Percentiles rank a stretch among this genome's conserved stretches.
Evolutionary conservation across 2,888 invertebrate species (phyloP).

Genomic region (Brachyopa scutellaris): DNA sequence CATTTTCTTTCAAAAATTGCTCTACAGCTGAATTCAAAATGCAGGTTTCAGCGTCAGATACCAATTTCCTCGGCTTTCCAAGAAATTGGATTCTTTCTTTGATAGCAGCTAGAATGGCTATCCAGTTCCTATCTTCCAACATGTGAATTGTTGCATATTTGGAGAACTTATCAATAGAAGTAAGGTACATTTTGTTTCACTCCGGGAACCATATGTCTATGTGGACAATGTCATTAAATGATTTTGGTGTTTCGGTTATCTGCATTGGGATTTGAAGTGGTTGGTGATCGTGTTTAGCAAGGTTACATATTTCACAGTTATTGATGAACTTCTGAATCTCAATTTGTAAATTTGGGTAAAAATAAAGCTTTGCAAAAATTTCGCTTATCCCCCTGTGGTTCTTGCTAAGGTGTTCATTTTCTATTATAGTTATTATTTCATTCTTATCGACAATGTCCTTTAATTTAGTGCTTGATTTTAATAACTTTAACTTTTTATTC

Average conservation of each 20-base stretch:
- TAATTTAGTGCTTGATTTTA: not conserved
- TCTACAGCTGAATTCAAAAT: no score
- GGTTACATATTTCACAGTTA: no score
- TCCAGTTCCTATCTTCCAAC: no score
- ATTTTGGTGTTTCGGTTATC: not conserved
- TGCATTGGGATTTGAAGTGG: no score
- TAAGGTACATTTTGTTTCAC: not conserved
- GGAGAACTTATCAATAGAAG: no score
- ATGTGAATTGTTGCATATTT: no score
- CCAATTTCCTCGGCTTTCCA: conserved; percentile 20
- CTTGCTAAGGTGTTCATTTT: conserved; percentile 2
- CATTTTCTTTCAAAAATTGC: no score
- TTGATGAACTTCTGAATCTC: conserved; percentile 31
- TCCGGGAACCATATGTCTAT: no score
- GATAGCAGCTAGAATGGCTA: conserved; percentile 19
- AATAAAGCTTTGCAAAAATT: not conserved
- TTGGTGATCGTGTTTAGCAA: no score
- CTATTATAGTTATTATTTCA: not conserved
- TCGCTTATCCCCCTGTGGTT: conserved; percentile 16
- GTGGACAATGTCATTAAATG: conserved; percentile 14
- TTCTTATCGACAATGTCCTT: not conserved
- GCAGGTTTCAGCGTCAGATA: not conserved
- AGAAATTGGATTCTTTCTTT: conserved; percentile 14
- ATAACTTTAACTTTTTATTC: no score
- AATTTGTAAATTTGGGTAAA: conserved; percentile 6